Percentiles rank a stretch among this genome's conserved stretches.
Evolutionary conservation across 2,888 invertebrate genomes (phyloP).

Genomic region (Endotricha flammealis): DNA sequence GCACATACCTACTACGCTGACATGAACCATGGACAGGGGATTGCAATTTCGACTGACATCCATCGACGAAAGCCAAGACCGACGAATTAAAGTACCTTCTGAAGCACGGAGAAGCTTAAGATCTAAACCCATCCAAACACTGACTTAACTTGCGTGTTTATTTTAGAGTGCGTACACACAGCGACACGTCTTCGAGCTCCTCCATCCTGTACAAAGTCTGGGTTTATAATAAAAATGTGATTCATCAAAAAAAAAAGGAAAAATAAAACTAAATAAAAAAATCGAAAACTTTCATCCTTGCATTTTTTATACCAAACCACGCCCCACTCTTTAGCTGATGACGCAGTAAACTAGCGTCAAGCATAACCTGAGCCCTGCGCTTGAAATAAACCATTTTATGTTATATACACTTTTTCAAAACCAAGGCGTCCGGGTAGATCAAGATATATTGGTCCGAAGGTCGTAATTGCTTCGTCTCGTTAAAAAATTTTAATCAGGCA

Average conservation of each 20-base stretch:
- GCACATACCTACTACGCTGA: too few species aligned
- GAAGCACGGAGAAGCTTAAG: too few species aligned
- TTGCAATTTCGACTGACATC: too few species aligned
- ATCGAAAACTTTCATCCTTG: constrained; percentile 50
- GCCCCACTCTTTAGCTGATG: constrained; percentile 56
- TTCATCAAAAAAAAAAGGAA: constrained; percentile 7
- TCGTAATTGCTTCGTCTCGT: constrained; percentile 61
- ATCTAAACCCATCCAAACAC: too few species aligned
- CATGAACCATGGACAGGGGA: too few species aligned
- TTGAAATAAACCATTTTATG: constrained; percentile 6
- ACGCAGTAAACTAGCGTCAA: constrained; percentile 34
- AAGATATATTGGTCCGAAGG: constrained; percentile 27
- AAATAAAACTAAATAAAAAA: constrained; percentile 6
- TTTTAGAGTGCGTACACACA: too few species aligned
- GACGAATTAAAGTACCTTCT: too few species aligned
- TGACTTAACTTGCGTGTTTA: too few species aligned
- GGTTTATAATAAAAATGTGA: constrained; percentile 8
- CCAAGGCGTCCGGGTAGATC: constrained; percentile 15
- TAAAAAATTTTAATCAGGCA: constrained; percentile 64
- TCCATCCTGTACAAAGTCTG: too few species aligned
- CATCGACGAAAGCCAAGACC: too few species aligned
- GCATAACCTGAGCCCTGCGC: constrained; percentile 12
- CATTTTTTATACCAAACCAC: constrained; percentile 50
- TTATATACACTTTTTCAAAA: not conserved
- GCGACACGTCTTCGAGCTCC: too few species aligned